A percentile compares a stretch with the other conserved stretches of the same genome.
Conservation (phyloP, 2,888 invertebrate genomes). For the Atethmia centrago region DNA sequence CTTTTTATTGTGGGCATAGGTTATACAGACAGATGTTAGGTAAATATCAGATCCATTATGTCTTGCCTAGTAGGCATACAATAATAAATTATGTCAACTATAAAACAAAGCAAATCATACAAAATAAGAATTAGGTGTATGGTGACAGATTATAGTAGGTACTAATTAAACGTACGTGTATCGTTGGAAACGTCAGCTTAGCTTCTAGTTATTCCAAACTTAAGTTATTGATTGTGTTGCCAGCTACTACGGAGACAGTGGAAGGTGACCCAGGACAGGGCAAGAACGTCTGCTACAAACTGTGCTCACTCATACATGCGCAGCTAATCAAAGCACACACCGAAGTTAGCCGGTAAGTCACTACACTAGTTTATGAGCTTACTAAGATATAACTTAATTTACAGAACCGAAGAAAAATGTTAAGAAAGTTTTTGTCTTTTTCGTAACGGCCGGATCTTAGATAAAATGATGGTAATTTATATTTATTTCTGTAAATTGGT, state of each 20-base stretch:
- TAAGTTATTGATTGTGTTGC: constrained; percentile 1
- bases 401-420: constrained; percentile 10
- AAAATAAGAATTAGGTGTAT: too few species aligned
- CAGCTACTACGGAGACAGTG: constrained; percentile 69
- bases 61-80: too few species aligned
- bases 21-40: too few species aligned
- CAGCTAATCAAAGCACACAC: constrained; percentile 95
- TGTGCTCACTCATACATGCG: constrained; percentile 94
- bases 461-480: background rate
- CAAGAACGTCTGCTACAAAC: constrained; percentile 93
- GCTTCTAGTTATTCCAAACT: too few species aligned
- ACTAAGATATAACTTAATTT: background rate
- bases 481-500: background rate
- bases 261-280: constrained; percentile 75
- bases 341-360: constrained; percentile 92
- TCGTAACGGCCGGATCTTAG: constrained; percentile 12
- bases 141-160: too few species aligned
- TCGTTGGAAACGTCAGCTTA: too few species aligned
- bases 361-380: background rate
- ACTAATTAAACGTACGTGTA: too few species aligned
- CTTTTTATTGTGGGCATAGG: too few species aligned
- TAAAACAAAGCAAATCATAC: too few species aligned
- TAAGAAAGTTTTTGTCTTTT: background rate
- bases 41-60: too few species aligned
- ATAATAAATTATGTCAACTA: too few species aligned